These are phyloP conservation scores for Marmota monax DNA, from an alignment of 2,113 vertebrate genomes.

Conservation along the genomic window DNA sequence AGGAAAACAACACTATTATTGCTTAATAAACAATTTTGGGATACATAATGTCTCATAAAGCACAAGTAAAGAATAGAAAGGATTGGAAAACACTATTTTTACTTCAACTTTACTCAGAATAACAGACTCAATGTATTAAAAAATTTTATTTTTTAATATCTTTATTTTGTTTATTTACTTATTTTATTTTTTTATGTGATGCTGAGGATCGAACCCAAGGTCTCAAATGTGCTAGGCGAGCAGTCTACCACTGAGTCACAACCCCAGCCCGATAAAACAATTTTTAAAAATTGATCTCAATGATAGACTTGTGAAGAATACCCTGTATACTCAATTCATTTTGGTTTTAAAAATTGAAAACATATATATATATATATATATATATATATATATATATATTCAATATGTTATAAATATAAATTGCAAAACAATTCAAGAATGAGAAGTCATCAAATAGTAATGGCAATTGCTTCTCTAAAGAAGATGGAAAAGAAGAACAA, in stretches of 20 bases:
- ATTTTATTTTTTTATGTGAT: too few species aligned
- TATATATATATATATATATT: too few species aligned
- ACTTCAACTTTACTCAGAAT: neutral
- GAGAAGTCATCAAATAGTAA: neutral
- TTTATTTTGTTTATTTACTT: too few species aligned
- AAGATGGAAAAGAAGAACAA: neutral
- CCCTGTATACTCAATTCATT: neutral
- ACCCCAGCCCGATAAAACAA: neutral
- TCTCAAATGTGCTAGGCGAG: too few species aligned
- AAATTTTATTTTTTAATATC: too few species aligned
- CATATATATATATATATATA: neutral
- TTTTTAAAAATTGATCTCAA: neutral
- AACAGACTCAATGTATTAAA: neutral
- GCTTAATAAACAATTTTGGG: slow-evolving; percentile 12
- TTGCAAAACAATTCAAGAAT: neutral
- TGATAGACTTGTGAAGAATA: neutral
- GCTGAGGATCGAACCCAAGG: too few species aligned
- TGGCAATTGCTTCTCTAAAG: neutral
- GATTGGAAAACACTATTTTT: neutral
- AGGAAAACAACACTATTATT: neutral
- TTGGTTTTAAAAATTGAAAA: slow-evolving; percentile 23
- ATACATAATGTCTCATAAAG: slow-evolving; percentile 10
- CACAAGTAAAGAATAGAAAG: neutral
- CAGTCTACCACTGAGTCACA: too few species aligned
- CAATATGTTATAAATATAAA: neutral